Percentiles rank a stretch among this genome's conserved stretches.
phyloP scores from a whole-genome alignment of 2,113 vertebrate species.

The Melanerpes aurifrons region DNA sequence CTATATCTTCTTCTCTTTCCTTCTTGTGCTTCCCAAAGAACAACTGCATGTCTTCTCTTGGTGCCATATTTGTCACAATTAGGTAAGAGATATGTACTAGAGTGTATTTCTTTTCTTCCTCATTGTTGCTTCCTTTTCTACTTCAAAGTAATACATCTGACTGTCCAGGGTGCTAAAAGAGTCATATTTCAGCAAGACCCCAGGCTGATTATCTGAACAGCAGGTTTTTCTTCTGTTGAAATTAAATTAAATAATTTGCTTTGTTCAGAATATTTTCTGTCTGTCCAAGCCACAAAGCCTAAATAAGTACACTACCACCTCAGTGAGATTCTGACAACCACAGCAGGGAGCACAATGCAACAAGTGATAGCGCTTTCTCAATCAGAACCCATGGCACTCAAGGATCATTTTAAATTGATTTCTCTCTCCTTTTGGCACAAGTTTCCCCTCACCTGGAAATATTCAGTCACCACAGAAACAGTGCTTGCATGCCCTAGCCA shows the following conservation, averaged over 20 bases:
- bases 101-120: not conserved
- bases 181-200: not conserved
- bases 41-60: not conserved
- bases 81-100: not conserved
- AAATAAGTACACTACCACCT: not conserved
- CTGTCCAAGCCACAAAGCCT: not conserved
- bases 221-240: slow-evolving; percentile 17
- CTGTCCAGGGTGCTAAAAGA: not conserved
- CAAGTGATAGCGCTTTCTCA: not conserved
- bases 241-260: not conserved
- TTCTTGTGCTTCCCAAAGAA: not conserved
- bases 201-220: not conserved
- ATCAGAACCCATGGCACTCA: not conserved
- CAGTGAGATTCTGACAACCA: not conserved
- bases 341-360: not conserved
- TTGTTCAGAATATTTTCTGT: slow-evolving; percentile 1
- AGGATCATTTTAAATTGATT: not conserved
- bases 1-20: not conserved
- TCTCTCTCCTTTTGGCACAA: not conserved
- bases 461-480: not conserved
- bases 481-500: not conserved
- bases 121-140: not conserved
- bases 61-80: not conserved
- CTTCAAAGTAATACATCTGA: not conserved
- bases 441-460: not conserved